A percentile compares a stretch with the other conserved stretches of the same genome.
These are phyloP conservation scores for Anthopleura xanthogrammica DNA, from an alignment of 92 coral and sea anemone genomes.

Conservation along the genomic window DNA sequence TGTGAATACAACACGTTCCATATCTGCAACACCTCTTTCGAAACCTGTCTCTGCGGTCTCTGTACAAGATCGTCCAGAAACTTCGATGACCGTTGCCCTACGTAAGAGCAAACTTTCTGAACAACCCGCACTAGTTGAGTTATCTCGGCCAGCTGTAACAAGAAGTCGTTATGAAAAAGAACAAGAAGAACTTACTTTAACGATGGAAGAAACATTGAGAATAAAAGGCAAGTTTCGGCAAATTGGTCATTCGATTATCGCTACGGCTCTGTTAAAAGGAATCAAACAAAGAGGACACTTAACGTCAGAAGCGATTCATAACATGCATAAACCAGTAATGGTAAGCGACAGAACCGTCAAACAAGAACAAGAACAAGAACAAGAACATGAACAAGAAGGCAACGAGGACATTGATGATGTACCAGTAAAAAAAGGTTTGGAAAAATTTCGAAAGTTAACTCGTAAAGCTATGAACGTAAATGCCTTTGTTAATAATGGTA, in stretches of 20 bases:
- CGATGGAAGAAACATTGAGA: constrained; percentile 83
- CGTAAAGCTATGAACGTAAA: constrained; percentile 60
- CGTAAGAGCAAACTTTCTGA: not conserved
- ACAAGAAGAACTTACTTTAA: constrained; percentile 38
- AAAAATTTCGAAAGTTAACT: constrained; percentile 49
- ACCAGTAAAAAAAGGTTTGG: constrained; percentile 12
- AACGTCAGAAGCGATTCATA: constrained; percentile 81
- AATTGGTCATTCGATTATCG: constrained; percentile 88
- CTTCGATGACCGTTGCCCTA: constrained; percentile 10
- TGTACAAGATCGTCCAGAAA: constrained; percentile 9
- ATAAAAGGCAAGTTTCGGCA: constrained; percentile 95
- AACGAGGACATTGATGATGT: not conserved
- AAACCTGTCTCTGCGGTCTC: not conserved
- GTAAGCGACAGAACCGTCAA: constrained; percentile 14
- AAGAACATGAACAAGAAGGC: constrained; percentile 7
- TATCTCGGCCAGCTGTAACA: not conserved
- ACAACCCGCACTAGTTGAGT: not conserved
- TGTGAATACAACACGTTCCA: not conserved
- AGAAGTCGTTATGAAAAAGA: constrained; percentile 25
- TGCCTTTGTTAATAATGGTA: constrained; percentile 26
- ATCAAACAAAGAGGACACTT: constrained; percentile 67
- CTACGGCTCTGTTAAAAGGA: constrained; percentile 81
- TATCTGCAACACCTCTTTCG: not conserved
- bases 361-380: constrained; percentile 10
- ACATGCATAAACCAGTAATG: constrained; percentile 74